phyloP scores from a whole-genome alignment of 2,113 vertebrate genomes.

The Cyprinodon tularosa region DNA sequence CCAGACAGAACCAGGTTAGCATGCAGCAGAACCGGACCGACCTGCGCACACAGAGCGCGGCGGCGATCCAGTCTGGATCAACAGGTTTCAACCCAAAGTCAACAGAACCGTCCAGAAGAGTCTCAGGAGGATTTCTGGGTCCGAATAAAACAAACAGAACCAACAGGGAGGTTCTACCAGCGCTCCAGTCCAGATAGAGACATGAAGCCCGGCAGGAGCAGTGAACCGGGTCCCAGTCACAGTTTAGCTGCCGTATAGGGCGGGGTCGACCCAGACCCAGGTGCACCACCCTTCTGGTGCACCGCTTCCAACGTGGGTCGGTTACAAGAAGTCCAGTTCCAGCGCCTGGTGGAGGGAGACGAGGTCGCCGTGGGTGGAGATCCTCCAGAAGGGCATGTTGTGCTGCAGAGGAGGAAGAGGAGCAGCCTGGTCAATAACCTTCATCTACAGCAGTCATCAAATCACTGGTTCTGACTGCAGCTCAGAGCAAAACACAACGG shows the following conservation, averaged over 20 bases:
- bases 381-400: slow-evolving; percentile 99
- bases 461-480: no score
- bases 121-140: not conserved
- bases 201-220: not conserved
- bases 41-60: no score
- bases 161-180: not conserved
- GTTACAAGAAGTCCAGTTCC: slow-evolving; percentile 95
- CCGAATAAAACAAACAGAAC: not conserved
- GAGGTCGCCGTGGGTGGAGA: slow-evolving; percentile 93
- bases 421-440: not conserved
- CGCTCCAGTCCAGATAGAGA: not conserved
- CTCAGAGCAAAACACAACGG: no score
- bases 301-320: not conserved
- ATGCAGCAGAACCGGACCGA: not conserved
- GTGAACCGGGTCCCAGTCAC: slow-evolving; percentile 56
- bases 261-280: slow-evolving; percentile 40
- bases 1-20: no score
- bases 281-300: slow-evolving; percentile 6
- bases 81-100: no score
- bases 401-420: slow-evolving; percentile 78
- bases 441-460: no score
- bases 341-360: slow-evolving; percentile 96
- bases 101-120: no score
- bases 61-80: no score
- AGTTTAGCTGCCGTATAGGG: slow-evolving; percentile 77